Evolutionary conservation across 2,888 invertebrate genomes (phyloP).

Genomic region (Papilio elwesi): DNA sequence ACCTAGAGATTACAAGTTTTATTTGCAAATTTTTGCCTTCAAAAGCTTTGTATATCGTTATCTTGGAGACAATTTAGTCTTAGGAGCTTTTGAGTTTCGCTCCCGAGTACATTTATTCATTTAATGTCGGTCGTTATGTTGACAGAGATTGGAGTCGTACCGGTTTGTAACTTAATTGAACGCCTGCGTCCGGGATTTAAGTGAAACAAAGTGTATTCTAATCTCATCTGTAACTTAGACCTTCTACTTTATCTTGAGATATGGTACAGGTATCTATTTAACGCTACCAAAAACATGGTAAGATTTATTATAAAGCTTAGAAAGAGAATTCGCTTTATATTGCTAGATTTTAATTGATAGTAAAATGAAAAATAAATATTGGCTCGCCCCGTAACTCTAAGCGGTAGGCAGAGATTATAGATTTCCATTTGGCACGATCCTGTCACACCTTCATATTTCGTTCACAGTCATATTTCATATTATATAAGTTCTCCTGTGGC

Average conservation of each 20-base stretch:
- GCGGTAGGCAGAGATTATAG: too few relatives aligned
- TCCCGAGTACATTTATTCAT: constrained; percentile 29
- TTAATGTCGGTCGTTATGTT: constrained; percentile 31
- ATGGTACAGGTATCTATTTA: background rate
- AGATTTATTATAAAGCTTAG: background rate
- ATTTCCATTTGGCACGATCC: too few relatives aligned
- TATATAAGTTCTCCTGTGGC: too few relatives aligned
- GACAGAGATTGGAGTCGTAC: constrained; percentile 27
- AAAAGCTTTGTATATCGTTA: constrained; percentile 33
- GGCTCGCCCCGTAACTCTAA: too few relatives aligned
- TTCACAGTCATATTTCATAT: too few relatives aligned
- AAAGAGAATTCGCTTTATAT: background rate
- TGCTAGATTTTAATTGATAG: too few relatives aligned
- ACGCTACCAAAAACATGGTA: background rate
- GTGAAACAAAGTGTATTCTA: constrained; percentile 27
- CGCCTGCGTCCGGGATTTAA: constrained; percentile 22
- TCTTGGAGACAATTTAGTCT: constrained; percentile 29
- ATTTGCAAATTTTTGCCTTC: constrained; percentile 35
- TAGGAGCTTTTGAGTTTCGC: constrained; percentile 23
- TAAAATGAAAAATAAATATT: too few relatives aligned
- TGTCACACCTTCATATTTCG: too few relatives aligned
- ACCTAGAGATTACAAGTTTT: constrained; percentile 34
- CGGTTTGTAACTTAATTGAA: constrained; percentile 27
- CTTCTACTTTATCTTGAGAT: constrained; percentile 6
- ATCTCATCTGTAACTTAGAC: constrained; percentile 2